phyloP scores from a whole-genome alignment of 2,888 invertebrate species.

The Archips xylosteana region DNA sequence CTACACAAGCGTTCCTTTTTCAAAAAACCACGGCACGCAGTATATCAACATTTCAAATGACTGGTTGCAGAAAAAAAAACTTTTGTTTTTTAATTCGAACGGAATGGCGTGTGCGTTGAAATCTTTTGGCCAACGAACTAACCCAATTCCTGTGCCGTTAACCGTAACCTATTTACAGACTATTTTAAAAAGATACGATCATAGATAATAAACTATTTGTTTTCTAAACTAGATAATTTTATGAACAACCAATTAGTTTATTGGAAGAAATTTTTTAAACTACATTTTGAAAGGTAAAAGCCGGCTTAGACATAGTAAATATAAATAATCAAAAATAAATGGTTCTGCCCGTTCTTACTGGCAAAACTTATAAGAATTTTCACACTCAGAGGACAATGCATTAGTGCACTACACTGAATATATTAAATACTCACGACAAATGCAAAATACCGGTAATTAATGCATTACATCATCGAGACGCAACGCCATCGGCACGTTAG shows the following conservation, averaged over 20 bases:
- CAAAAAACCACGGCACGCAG: background rate
- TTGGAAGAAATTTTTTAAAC: background rate
- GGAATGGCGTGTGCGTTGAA: slow-evolving; percentile 55
- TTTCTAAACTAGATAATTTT: slow-evolving; percentile 5
- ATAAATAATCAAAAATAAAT: background rate
- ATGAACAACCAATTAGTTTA: slow-evolving; percentile 22
- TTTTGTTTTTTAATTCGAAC: slow-evolving; percentile 33
- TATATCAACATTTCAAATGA: background rate
- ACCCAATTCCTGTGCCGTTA: slow-evolving; percentile 56
- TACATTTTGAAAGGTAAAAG: background rate
- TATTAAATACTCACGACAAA: slow-evolving; percentile 51
- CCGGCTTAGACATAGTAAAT: background rate
- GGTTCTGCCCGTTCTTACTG: background rate
- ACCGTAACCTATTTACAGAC: slow-evolving; percentile 59
- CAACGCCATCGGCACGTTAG: slow-evolving; percentile 54
- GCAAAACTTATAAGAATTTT: slow-evolving; percentile 1
- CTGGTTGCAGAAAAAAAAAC: slow-evolving; percentile 12
- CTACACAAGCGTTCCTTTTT: background rate
- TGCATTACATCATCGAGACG: slow-evolving; percentile 72
- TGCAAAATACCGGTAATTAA: slow-evolving; percentile 69
- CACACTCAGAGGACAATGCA: background rate
- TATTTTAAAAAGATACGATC: slow-evolving; percentile 55
- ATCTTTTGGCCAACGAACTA: slow-evolving; percentile 58
- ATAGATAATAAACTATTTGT: slow-evolving; percentile 51
- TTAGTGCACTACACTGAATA: slow-evolving; percentile 4